A percentile compares a stretch with the other conserved stretches of the same genome.
Evolutionary conservation across 2,888 invertebrate genomes (phyloP).

Genomic region (Acanthococcus lagerstroemiae): DNA sequence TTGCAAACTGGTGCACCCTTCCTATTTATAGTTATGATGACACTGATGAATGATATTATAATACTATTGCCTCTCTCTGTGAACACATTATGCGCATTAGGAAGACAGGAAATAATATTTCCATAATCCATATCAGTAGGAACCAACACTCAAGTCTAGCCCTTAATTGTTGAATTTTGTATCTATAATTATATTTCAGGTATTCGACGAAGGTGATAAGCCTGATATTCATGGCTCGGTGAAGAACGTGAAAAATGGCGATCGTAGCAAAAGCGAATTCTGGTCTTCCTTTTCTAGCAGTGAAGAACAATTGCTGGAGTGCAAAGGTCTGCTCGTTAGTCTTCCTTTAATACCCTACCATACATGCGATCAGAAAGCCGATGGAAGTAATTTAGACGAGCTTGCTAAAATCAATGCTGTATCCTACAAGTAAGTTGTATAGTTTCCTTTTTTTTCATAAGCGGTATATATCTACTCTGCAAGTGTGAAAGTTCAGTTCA

Average conservation of each 20-base stretch:
- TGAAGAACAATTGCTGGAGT: conserved; percentile 63
- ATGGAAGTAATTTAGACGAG: conserved; percentile 16
- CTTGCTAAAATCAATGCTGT: conserved; percentile 49
- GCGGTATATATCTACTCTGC: no score
- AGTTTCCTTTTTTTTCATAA: not conserved
- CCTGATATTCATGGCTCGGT: conserved; percentile 42
- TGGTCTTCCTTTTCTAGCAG: conserved; percentile 74
- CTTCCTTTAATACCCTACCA: conserved; percentile 57
- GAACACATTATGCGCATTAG: no score
- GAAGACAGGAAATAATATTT: no score
- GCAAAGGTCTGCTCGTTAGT: conserved; percentile 61
- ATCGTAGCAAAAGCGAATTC: conserved; percentile 66
- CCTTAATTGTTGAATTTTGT: no score
- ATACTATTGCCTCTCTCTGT: no score
- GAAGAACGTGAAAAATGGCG: conserved; percentile 48
- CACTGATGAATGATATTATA: no score
- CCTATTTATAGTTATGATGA: no score
- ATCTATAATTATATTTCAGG: no score
- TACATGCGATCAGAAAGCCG: conserved; percentile 43
- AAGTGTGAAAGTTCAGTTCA: no score
- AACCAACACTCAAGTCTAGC: no score
- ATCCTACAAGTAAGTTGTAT: conserved; percentile 51
- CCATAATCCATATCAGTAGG: no score
- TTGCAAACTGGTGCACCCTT: no score
- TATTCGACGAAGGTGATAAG: conserved; percentile 34